Conservation (phyloP, 2,888 invertebrate genomes). For the Scaptomyza flava region DNA sequence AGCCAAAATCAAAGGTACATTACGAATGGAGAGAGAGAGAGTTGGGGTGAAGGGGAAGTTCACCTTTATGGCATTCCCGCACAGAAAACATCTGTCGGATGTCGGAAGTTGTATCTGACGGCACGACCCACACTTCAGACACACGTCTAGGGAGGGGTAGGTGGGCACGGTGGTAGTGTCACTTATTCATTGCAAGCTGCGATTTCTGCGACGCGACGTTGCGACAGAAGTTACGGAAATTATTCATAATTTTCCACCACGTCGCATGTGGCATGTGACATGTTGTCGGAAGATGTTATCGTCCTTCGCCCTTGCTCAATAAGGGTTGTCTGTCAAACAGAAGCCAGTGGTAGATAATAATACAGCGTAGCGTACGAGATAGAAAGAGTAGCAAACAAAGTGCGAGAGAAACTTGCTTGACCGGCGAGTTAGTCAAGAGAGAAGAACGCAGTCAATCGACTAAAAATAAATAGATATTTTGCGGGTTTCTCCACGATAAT, state of each 20-base stretch:
- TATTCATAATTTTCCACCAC: constrained; percentile 78
- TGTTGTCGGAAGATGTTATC: constrained; percentile 56
- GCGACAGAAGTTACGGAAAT: constrained; percentile 74
- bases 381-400: neutral
- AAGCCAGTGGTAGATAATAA: constrained; percentile 46
- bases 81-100: constrained; percentile 74
- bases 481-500: constrained; percentile 65
- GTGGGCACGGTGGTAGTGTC: constrained; percentile 55
- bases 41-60: neutral
- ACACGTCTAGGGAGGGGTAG: constrained; percentile 29
- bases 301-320: constrained; percentile 16
- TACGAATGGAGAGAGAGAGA: too few relatives aligned
- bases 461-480: constrained; percentile 22
- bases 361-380: neutral
- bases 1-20: constrained; percentile 4
- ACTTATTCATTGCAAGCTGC: constrained; percentile 73
- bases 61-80: constrained; percentile 43
- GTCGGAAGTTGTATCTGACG: constrained; percentile 81
- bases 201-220: constrained; percentile 47
- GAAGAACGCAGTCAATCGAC: too few relatives aligned
- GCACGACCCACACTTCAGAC: constrained; percentile 71
- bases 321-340: constrained; percentile 72
- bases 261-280: constrained; percentile 48
- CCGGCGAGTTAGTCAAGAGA: constrained; percentile 6
- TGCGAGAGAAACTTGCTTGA: constrained; percentile 34